These are phyloP conservation scores for Drosophila austrosaltans DNA, from an alignment of 2,888 invertebrate genomes.

Conservation along the genomic window DNA sequence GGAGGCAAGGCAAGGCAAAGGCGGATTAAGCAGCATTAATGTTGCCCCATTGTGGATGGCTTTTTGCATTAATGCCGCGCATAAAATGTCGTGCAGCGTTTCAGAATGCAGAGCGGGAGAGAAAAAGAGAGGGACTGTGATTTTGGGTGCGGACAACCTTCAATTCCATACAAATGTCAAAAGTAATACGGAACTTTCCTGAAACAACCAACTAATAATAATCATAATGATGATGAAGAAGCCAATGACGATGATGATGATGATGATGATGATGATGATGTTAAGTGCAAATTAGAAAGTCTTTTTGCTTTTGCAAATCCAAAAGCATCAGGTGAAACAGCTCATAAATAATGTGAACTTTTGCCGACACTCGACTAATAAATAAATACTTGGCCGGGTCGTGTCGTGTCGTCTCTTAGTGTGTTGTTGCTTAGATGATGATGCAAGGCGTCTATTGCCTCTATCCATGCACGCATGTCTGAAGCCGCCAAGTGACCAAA, in stretches of 20 bases:
- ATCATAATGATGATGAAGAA: neutral
- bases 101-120: neutral
- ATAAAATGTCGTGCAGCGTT: constrained; percentile 59
- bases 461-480: constrained; percentile 42
- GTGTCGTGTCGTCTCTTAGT: constrained; percentile 21
- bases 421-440: constrained; percentile 35
- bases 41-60: constrained; percentile 23
- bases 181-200: constrained; percentile 70
- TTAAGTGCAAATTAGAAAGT: constrained; percentile 32
- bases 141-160: constrained; percentile 57
- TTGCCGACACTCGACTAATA: constrained; percentile 33
- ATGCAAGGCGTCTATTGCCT: constrained; percentile 35
- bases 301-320: constrained; percentile 16
- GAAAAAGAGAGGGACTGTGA: neutral
- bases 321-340: constrained; percentile 17
- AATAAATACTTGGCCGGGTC: constrained; percentile 37
- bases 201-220: neutral
- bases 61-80: constrained; percentile 42
- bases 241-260: constrained; percentile 1
- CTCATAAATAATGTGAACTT: constrained; percentile 51
- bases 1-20: constrained; percentile 24
- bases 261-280: constrained; percentile 10
- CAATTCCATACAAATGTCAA: constrained; percentile 68
- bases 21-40: constrained; percentile 32
- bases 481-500: constrained; percentile 39